These are phyloP conservation scores for Excalfactoria chinensis DNA, from an alignment of 2,113 vertebrate species.

Conservation along the genomic window DNA sequence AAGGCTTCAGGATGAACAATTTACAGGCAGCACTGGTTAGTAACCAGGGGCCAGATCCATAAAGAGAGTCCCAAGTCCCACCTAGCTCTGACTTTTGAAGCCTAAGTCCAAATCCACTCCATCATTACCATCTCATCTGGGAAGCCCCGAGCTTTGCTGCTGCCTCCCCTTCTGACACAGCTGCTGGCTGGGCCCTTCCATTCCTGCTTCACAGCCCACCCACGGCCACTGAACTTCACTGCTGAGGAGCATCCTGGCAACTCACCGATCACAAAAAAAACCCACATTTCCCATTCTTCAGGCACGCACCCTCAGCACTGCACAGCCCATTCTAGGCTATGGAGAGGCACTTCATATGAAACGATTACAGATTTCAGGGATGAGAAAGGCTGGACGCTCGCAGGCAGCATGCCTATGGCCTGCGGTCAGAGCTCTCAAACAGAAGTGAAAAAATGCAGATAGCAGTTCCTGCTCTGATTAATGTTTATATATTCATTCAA, in stretches of 20 bases:
- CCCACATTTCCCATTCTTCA: neutral
- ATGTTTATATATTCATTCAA: conserved; percentile 45
- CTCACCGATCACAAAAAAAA: neutral
- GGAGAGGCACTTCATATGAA: neutral
- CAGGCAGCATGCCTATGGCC: rapidly evolving
- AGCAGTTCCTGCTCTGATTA: conserved; percentile 33
- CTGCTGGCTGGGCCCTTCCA: neutral
- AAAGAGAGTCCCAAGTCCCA: conserved; percentile 13
- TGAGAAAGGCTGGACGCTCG: neutral
- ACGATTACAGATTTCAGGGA: neutral
- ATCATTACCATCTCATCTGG: conserved; percentile 21
- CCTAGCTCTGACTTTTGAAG: conserved; percentile 13
- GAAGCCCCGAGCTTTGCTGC: neutral
- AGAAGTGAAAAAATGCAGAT: conserved; percentile 7
- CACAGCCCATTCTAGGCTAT: neutral
- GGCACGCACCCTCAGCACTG: neutral
- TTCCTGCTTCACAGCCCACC: neutral
- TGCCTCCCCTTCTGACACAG: neutral
- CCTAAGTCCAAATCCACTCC: neutral
- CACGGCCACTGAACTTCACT: neutral
- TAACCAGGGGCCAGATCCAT: neutral
- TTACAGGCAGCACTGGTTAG: neutral
- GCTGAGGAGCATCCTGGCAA: neutral
- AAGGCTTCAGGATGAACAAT: neutral
- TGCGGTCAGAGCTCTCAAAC: neutral